These are phyloP conservation scores for Protodeltote pygarga DNA, from an alignment of 2,888 invertebrate genomes.

Conservation along the genomic window DNA sequence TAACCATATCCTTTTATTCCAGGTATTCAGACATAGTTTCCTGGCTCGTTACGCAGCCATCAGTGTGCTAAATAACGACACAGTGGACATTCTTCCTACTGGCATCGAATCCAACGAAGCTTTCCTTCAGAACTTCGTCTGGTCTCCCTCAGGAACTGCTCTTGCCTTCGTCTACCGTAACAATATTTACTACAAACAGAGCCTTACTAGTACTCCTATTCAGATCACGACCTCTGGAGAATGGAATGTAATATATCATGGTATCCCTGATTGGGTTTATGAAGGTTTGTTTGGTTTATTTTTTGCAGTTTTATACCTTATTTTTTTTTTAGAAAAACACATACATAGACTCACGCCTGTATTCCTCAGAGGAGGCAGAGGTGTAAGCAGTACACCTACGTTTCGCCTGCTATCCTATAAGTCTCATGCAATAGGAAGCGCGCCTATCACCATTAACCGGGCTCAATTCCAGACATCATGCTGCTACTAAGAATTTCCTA, in stretches of 20 bases:
- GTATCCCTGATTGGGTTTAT: constrained; percentile 98
- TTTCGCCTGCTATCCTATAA: too few species aligned
- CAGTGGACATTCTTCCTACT: constrained; percentile 63
- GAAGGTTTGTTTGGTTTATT: constrained; percentile 89
- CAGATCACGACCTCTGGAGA: constrained; percentile 89
- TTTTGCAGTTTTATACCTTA: background rate
- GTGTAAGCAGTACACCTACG: too few species aligned
- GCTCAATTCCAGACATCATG: too few species aligned
- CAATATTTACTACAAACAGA: constrained; percentile 91
- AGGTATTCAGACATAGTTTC: constrained; percentile 94
- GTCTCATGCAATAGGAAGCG: too few species aligned
- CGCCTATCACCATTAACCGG: too few species aligned
- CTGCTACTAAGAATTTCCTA: too few species aligned
- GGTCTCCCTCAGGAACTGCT: constrained; percentile 91
- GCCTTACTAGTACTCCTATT: constrained; percentile 72
- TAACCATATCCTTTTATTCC: constrained; percentile 42
- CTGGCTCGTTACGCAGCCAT: constrained; percentile 91
- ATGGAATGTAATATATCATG: constrained; percentile 90
- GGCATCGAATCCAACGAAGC: constrained; percentile 66
- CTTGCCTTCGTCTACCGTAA: constrained; percentile 91
- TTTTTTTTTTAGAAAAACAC: background rate
- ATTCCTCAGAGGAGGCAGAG: too few species aligned
- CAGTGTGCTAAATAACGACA: constrained; percentile 85
- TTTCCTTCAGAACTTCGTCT: constrained; percentile 90
- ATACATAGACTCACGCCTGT: too few species aligned